Conservation (phyloP, 2,888 invertebrate species). For the Limnephilus rhombicus region DNA sequence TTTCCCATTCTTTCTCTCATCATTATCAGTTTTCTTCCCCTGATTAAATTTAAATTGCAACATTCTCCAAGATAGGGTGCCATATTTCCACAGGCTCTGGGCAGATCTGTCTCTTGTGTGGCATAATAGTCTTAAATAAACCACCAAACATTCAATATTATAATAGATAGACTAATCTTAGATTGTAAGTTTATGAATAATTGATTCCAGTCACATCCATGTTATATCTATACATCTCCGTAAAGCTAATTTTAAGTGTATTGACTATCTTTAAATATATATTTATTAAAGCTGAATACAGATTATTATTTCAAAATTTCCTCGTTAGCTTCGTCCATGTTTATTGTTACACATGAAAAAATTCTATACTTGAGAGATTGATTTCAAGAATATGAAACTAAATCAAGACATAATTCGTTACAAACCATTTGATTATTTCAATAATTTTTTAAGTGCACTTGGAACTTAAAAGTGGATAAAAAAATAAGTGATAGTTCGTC, state of each 20-base stretch:
- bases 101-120: background rate
- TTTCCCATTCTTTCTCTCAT: background rate
- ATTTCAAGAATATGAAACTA: background rate
- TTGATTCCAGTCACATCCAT: background rate
- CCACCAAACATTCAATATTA: background rate
- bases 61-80: background rate
- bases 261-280: slow-evolving; percentile 33
- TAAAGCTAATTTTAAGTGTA: slow-evolving; percentile 18
- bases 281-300: background rate
- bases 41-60: background rate
- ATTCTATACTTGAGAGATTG: background rate
- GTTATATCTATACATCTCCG: slow-evolving; percentile 18
- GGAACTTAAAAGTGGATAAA: background rate
- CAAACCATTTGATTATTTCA: background rate
- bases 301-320: slow-evolving; percentile 40
- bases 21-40: background rate
- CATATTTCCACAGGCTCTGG: background rate
- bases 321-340: background rate
- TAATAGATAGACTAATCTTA: background rate
- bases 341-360: background rate
- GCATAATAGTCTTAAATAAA: background rate
- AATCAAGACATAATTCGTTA: background rate
- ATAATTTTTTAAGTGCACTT: background rate
- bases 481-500: background rate
- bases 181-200: slow-evolving; percentile 1